Base-by-base conservation (phyloP, 2,113 vertebrate species). In the Nothocercus nigrocapillus region DNA sequence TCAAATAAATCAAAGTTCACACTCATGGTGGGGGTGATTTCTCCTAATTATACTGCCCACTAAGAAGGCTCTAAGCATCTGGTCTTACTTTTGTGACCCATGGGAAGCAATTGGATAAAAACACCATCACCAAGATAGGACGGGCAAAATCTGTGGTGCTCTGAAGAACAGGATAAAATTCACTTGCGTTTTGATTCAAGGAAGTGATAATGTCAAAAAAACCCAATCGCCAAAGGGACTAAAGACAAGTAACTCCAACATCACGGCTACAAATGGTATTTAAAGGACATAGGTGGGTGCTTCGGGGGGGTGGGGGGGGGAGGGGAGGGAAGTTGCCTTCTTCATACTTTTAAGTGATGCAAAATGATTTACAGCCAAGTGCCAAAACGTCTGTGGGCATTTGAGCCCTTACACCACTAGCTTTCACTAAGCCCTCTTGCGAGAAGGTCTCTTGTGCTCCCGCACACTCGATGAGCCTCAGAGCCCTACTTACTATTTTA, bases 401-500 rank as follows among this genome's bases (percentile, higher is more conserved):
- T 90, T 90, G 83, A 74, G 45, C 44, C 42, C 13, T 8, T 51
- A 62, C 70, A 66, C 85, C 51, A 77, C 64, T 61, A 86, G 45
- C 68, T 91, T 87, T 88, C 69, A 34, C 76, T 85, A 88, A 70
- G 49, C 30, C 21, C 67, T 80, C 66, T 90, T 61, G 70, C 32
- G 56, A 85, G 64, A 30, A 88, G 76, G 68, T 95, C 68, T 20
- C 61, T 30, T 6, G 0, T 62, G 75, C 79, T 93, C 90, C 74
- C 79, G 81, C 72, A 83, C 79, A 83, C 85, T 83, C 22, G 8
- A 42, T 8, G 1, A 28, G 85, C 56, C 85, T 61, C 62, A 90
- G 64, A 95, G 62, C 27, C 42, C 53, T 56, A 53, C 81, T 95
- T 88, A 93, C 93, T 97, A 93, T 94, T 97, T 94, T 88, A 93